A percentile compares a stretch with the other conserved stretches of the same genome.
Evolutionary conservation across 2,888 invertebrate genomes (phyloP).

Genomic region (Criorhina ranunculi): DNA sequence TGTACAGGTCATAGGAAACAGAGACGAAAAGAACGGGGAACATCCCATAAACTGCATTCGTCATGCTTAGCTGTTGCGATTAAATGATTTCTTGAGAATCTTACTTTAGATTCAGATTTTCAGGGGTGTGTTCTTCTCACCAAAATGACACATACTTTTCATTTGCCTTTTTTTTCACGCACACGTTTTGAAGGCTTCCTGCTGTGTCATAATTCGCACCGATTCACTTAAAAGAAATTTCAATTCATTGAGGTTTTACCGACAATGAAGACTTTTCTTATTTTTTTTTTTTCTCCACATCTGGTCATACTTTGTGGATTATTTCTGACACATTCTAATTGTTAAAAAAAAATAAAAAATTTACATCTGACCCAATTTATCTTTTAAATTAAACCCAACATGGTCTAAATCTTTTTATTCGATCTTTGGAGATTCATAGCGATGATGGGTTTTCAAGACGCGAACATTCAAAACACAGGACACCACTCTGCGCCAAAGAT

Average conservation of each 20-base stretch:
- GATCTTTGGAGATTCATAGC: conserved; percentile 35
- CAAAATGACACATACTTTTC: conserved; percentile 37
- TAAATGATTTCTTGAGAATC: conserved; percentile 59
- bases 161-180: background rate
- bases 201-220: conserved; percentile 65
- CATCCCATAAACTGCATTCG: conserved; percentile 48
- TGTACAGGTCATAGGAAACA: background rate
- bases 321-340: conserved; percentile 49
- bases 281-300: conserved; percentile 9
- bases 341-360: conserved; percentile 8
- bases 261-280: background rate
- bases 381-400: conserved; percentile 14
- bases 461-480: conserved; percentile 10
- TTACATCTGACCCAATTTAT: conserved; percentile 57
- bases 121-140: conserved; percentile 13
- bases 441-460: conserved; percentile 28
- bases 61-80: conserved; percentile 47
- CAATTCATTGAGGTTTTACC: conserved; percentile 54
- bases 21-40: conserved; percentile 2
- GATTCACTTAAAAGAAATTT: conserved; percentile 49
- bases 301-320: conserved; percentile 46
- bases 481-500: conserved; percentile 9
- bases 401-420: conserved; percentile 34
- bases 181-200: conserved; percentile 44
- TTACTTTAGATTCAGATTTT: conserved; percentile 21